Conservation (phyloP, 2,113 vertebrate species). For the Cottus gobio region DNA sequence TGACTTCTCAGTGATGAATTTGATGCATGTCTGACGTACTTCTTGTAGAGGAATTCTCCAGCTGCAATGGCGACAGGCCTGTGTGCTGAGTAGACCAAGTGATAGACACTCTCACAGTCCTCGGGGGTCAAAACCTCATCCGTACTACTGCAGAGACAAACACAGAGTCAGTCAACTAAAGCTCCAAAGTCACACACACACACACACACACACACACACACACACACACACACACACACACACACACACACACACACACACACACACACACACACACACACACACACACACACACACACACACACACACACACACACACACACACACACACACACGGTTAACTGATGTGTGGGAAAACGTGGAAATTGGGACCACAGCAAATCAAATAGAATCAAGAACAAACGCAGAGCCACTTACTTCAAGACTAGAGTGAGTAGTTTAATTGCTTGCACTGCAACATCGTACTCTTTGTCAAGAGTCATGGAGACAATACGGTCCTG, state of each 20-base stretch:
- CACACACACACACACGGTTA: neutral
- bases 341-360: neutral
- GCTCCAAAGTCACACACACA: neutral
- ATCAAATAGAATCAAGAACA: slow-evolving; percentile 1
- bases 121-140: slow-evolving; percentile 98
- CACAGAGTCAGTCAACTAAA: slow-evolving; percentile 13
- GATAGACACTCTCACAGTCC: slow-evolving; percentile 99
- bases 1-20: neutral
- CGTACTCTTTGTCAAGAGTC: slow-evolving; percentile 99
- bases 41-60: slow-evolving; percentile 98
- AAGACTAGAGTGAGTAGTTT: slow-evolving; percentile 98
- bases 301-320: neutral
- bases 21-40: slow-evolving; percentile 83
- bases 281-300: neutral
- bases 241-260: neutral
- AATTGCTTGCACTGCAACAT: slow-evolving; percentile 99
- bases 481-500: slow-evolving; percentile 99
- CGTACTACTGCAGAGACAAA: slow-evolving; percentile 89
- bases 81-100: slow-evolving; percentile 98
- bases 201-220: neutral
- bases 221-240: neutral
- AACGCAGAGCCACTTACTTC: slow-evolving; percentile 89
- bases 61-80: slow-evolving; percentile 96
- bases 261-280: neutral
- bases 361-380: neutral